Percentiles rank a stretch among this genome's conserved stretches.
Evolutionary conservation across 2,888 invertebrate genomes (phyloP).

Genomic region (Stegana nigrithorax): DNA sequence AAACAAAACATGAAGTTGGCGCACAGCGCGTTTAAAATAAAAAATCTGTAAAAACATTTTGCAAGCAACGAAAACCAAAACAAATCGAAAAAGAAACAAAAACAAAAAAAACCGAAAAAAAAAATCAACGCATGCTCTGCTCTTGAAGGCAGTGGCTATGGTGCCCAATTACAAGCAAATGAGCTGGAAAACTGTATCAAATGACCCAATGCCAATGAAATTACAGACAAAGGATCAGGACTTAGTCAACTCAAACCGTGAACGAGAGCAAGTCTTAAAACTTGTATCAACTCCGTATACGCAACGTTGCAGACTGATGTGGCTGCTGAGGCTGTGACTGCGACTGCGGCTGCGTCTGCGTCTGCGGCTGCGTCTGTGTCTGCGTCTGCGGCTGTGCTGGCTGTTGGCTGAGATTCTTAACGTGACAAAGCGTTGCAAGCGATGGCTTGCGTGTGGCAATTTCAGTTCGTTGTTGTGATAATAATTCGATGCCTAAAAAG

Average conservation of each 20-base stretch:
- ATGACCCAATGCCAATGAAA: conserved; percentile 64
- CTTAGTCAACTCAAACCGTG: conserved; percentile 19
- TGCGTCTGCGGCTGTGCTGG: neutral
- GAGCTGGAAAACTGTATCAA: conserved; percentile 69
- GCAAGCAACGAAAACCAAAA: neutral
- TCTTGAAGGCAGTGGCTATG: conserved; percentile 47
- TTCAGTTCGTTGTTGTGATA: conserved; percentile 52
- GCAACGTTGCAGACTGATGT: too few relatives aligned
- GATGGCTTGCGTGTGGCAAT: conserved; percentile 70
- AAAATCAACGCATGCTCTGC: too few relatives aligned
- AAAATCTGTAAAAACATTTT: conserved; percentile 28
- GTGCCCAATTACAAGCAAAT: conserved; percentile 69
- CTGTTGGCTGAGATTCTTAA: too few relatives aligned
- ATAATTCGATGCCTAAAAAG: conserved; percentile 9
- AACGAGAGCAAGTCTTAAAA: conserved; percentile 26
- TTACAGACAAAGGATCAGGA: conserved; percentile 44
- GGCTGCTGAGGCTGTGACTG: conserved; percentile 24
- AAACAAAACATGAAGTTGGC: neutral
- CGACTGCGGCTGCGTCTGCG: conserved; percentile 21
- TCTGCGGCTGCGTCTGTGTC: conserved; percentile 21
- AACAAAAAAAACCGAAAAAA: neutral
- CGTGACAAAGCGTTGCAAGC: conserved; percentile 67
- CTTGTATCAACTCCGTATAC: too few relatives aligned
- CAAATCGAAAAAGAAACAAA: neutral
- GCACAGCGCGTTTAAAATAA: conserved; percentile 31